Conservation (phyloP, 2,113 vertebrate genomes). For the cat (Felis catus) region F.catus_Fca126_mat1.0 CM031413.1:136859001-136859500, state of each 20-base stretch:
- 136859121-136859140: background rate
- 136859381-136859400: background rate
- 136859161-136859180: background rate
- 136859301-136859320: background rate
- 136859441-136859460: background rate
- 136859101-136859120: background rate
- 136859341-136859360: background rate
- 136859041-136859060: background rate
- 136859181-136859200: background rate
- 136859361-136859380: background rate
- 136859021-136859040: background rate
- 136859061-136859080: background rate
- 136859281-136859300: background rate
- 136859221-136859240: conserved; percentile 13
- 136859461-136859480: background rate
- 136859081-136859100: background rate
- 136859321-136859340: background rate
- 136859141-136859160: background rate
- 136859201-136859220: background rate
- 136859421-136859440: background rate
- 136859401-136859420: background rate
- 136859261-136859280: background rate
- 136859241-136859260: background rate
- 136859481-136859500: background rate
- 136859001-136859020: background rate